Percentiles rank a stretch among this genome's conserved stretches.
phyloP scores from a whole-genome alignment of 2,113 vertebrate genomes.

The Spea multiplicata region DNA sequence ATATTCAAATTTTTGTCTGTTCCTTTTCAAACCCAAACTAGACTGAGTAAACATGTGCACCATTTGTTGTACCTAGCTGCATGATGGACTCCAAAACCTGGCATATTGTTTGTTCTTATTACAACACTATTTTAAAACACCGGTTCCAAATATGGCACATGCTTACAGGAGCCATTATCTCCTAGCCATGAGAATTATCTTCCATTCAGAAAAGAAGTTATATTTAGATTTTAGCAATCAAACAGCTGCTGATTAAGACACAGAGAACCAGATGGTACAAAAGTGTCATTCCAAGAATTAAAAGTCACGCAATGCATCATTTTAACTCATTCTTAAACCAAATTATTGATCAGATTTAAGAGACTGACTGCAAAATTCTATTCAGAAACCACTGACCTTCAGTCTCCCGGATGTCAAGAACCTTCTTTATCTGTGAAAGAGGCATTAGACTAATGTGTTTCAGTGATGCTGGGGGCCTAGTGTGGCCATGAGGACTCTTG shows the following conservation, averaged over 20 bases:
- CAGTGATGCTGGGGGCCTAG: slow-evolving; percentile 84
- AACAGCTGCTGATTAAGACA: not conserved
- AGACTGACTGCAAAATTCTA: too few species aligned
- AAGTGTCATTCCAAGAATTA: not conserved
- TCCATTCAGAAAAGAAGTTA: not conserved
- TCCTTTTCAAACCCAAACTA: too few species aligned
- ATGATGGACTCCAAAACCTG: too few species aligned
- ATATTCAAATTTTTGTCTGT: too few species aligned
- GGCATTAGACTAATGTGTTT: slow-evolving; percentile 96
- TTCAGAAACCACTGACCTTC: slow-evolving; percentile 73
- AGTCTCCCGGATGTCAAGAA: slow-evolving; percentile 91
- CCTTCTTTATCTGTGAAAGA: slow-evolving; percentile 93
- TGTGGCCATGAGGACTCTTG: slow-evolving; percentile 87
- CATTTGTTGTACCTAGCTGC: too few species aligned
- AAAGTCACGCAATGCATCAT: not conserved
- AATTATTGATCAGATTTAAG: not conserved
- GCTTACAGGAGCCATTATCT: not conserved
- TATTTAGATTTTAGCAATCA: not conserved
- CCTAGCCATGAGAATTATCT: not conserved
- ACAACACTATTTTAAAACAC: too few species aligned
- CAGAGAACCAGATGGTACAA: not conserved
- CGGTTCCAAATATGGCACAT: not conserved
- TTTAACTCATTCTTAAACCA: not conserved
- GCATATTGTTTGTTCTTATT: too few species aligned
- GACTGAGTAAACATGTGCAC: too few species aligned